Evolutionary conservation across 1,140 invertebrate genomes (phyloP).

Genomic region (Dendrolimus kikuchii): DNA sequence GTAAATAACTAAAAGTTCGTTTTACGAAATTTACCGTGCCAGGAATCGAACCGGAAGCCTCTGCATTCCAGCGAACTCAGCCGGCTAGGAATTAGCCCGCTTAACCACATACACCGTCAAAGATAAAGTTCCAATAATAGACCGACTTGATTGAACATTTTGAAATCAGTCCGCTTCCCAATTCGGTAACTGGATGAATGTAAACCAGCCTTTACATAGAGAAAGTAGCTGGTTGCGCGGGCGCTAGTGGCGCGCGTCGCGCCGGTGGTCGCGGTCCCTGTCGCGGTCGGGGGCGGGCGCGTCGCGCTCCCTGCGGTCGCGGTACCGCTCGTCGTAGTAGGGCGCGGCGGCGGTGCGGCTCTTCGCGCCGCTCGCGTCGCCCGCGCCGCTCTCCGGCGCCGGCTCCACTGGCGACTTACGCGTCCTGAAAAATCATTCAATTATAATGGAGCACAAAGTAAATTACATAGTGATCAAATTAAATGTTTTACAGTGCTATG

Average conservation of each 20-base stretch:
- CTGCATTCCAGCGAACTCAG: too few relatives aligned
- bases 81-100: too few relatives aligned
- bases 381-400: conserved; percentile 53
- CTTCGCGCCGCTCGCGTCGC: conserved; percentile 71
- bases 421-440: conserved; percentile 54
- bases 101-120: too few relatives aligned
- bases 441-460: background rate
- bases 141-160: too few relatives aligned
- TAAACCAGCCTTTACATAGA: background rate
- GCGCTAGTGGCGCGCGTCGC: conserved; percentile 75
- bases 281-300: conserved; percentile 76
- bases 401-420: conserved; percentile 74
- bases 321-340: conserved; percentile 88
- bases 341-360: conserved; percentile 75
- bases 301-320: conserved; percentile 78
- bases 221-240: background rate
- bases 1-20: too few relatives aligned
- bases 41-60: too few relatives aligned
- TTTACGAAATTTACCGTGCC: too few relatives aligned
- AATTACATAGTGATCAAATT: too few relatives aligned
- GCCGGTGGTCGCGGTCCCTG: conserved; percentile 81
- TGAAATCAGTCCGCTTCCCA: too few relatives aligned
- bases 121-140: too few relatives aligned
- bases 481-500: too few relatives aligned
- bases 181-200: background rate